Conservation (phyloP, 2,797 vertebrate species). For the Aplochiton taeniatus region DNA sequence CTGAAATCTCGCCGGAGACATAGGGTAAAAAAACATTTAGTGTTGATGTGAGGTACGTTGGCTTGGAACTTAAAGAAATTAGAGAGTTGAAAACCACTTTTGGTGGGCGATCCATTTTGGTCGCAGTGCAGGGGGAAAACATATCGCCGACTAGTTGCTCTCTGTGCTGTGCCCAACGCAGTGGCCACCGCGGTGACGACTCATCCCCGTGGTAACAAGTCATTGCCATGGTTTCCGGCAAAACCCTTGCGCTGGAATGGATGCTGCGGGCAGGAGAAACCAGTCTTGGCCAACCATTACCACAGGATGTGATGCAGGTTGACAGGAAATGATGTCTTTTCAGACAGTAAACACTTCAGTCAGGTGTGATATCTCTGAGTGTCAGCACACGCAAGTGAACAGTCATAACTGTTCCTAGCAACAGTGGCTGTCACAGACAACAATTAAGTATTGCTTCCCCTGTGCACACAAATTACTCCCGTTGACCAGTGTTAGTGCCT, state of each 20-base stretch:
- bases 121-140: slow-evolving; percentile 47
- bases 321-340: slow-evolving; percentile 44
- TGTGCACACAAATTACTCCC: too few relatives aligned
- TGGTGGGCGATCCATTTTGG: slow-evolving; percentile 33
- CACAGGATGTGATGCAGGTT: slow-evolving; percentile 63
- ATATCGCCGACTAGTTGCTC: slow-evolving; percentile 37
- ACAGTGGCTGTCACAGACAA: slow-evolving; percentile 1
- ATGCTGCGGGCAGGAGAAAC: slow-evolving; percentile 55
- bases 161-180: slow-evolving; percentile 53
- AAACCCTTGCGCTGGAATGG: slow-evolving; percentile 57
- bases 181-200: slow-evolving; percentile 63
- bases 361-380: slow-evolving; percentile 38
- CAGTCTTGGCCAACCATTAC: slow-evolving; percentile 45
- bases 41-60: slow-evolving; percentile 31
- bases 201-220: slow-evolving; percentile 67
- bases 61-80: slow-evolving; percentile 44
- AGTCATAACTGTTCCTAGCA: slow-evolving; percentile 30
- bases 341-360: slow-evolving; percentile 32
- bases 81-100: slow-evolving; percentile 33
- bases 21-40: slow-evolving; percentile 27
- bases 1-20: slow-evolving; percentile 44
- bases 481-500: too few relatives aligned
- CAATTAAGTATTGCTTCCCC: slow-evolving; percentile 21
- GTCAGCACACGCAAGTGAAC: not conserved
- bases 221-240: slow-evolving; percentile 69